Base-by-base conservation (phyloP, 2,888 invertebrate species). In the Cantharis nigra region DNA sequence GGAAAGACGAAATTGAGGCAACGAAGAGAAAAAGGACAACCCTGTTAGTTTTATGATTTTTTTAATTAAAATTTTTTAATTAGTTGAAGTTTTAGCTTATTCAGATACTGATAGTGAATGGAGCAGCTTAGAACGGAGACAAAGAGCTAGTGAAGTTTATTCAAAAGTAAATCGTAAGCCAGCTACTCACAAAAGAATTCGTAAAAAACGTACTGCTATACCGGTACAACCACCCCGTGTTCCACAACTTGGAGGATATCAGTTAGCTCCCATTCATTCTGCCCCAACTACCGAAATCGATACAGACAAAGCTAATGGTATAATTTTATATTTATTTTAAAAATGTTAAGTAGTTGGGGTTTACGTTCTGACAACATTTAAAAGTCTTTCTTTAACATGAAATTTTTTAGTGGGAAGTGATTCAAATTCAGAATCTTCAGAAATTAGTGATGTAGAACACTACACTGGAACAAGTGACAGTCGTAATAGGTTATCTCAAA, bases 61-160 rank as follows among this genome's bases (percentile, higher is more conserved):
- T 67, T 73, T 10, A 14, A 14, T 65, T 13, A 49, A 63, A 13
- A 18, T 75, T 73, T 69, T 63, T 73, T 70, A 49, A 65, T 20
- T 18, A 67, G 18, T 70, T 69, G 20, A 70, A 79, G 69, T 86
- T 87, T 30, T 88, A 93, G 94, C 94, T 75, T 95, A 95, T 88
- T 96, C 96, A 76, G 97, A 97, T 88, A 96, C 97, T 7, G 97
- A 97, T 88, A 96, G 96, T 83, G 97, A 97, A 81, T 95, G 94
- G 87, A 95, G 95, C 83, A 95, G 95, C 80, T 83, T 88, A 75
- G 90, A 91, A 79, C 87, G 90, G 76, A 90, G 92, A 79, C 92
- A 92, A 81, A 90, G 91, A 78, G 90, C 91, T 20, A 91, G 91
- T 81, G 93, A 92, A 82, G 90, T 91, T 28, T 90, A 92, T 84